Base-by-base conservation (phyloP, 2,797 vertebrate species). In the Lacerta viridis region DNA sequence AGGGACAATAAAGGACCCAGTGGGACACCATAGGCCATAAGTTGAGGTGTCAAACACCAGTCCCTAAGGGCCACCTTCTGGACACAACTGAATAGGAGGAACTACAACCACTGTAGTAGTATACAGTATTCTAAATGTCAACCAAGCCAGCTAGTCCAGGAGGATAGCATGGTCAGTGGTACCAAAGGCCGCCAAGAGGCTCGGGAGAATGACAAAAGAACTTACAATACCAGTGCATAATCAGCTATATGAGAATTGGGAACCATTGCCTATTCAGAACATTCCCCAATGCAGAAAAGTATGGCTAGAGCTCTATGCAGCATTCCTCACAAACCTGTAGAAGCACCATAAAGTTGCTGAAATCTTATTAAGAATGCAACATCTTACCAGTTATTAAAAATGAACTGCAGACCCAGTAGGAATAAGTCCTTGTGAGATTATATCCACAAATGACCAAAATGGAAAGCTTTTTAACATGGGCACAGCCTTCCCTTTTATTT, bases 211-310 rank as follows among this genome's bases (percentile, higher is more conserved):
- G 78, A 69, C 80, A 72, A 81, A 43, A 80, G 43, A 66, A 72
- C 72, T 66, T 61, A 85, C 66, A 80, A 36, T 79, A 88, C 71
- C 43, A 20, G 64, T n/a, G 36, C 25, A 55, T 27, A 86, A 8
- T 55, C 23, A 20, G 20, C 46, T 46, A 27, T 68, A 36, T 68
- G 27, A 46, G 29, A 68, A 66, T 23, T 72, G 25, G 20, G 59
- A 61, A 2, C 72, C n/a, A 84, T 27, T 80, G 64, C 7, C 71
- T n/a, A 84, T n/a, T 2, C 83, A 46, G 43, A 79, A 8, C 33
- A 79, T 43, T 33, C 39, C n/a, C 8, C 77, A n/a, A 41, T 69
- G 59, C 3, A 72, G 50, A 80, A n/a, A 74, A 59, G 6, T 59
- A 39, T 18, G 29, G 11, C 27, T 25, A 81, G 8, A 71, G 64